A percentile compares a stretch with the other conserved stretches of the same genome.
These are phyloP conservation scores for Clamator glandarius DNA, from an alignment of 2,797 vertebrate species.

Conservation along the genomic window DNA sequence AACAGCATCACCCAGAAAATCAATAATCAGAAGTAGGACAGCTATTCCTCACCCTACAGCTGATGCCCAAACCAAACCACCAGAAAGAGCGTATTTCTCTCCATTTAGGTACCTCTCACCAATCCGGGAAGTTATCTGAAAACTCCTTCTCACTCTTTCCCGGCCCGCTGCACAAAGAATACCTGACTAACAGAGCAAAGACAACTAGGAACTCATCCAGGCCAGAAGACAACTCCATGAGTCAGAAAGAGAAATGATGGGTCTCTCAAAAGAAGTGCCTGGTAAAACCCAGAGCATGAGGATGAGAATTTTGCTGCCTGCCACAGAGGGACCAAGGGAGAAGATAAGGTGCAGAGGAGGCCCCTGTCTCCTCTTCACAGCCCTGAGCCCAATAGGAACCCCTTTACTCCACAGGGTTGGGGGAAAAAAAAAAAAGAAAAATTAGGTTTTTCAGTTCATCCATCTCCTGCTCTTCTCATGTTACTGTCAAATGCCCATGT, in stretches of 20 bases:
- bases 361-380: not conserved
- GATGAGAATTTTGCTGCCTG: not conserved
- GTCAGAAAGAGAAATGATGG: not conserved
- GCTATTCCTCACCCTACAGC: not conserved
- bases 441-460: not conserved
- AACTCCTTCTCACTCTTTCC: not conserved
- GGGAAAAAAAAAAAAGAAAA: too few species aligned
- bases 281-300: not conserved
- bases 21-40: not conserved
- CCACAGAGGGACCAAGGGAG: not conserved
- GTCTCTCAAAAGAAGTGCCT: not conserved
- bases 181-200: not conserved
- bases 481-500: not conserved
- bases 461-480: not conserved
- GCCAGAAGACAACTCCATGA: not conserved
- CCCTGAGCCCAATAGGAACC: not conserved
- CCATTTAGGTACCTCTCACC: not conserved
- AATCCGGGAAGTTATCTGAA: not conserved
- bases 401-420: accelerated
- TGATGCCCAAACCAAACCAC: not conserved
- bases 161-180: not conserved
- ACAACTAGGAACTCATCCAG: not conserved
- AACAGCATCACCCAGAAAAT: not conserved
- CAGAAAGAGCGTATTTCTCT: not conserved
- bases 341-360: not conserved